Evolutionary conservation across 2,797 vertebrate genomes (phyloP).

Genomic region (Telmatherina bonti): DNA sequence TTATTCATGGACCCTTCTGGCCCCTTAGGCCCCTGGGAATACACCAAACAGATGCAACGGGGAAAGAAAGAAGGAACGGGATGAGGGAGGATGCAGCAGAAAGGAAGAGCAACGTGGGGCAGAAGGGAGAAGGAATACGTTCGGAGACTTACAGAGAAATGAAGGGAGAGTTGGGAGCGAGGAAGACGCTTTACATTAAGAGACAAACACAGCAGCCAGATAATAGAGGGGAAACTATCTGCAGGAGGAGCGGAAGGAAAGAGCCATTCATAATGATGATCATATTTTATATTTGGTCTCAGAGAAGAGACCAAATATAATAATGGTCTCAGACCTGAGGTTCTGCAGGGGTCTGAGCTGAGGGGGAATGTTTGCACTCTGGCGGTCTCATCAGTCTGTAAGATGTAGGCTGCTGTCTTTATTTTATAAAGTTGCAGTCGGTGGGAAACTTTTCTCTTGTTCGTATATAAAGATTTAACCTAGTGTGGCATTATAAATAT

Average conservation of each 20-base stretch:
- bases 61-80: constrained; percentile 43
- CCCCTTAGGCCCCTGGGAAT: constrained; percentile 72
- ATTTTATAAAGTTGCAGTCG: constrained; percentile 6
- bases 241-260: constrained; percentile 16
- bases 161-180: constrained; percentile 1
- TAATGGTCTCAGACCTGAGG: too few species aligned
- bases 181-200: constrained; percentile 38
- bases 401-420: constrained; percentile 5
- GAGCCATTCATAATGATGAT: constrained; percentile 19
- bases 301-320: too few species aligned
- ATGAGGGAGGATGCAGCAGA: constrained; percentile 40
- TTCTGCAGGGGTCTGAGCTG: constrained; percentile 28
- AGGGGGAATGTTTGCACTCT: not conserved
- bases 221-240: constrained; percentile 28
- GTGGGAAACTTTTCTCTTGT: not conserved
- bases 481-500: too few species aligned
- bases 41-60: constrained; percentile 77
- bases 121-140: constrained; percentile 44
- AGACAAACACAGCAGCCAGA: constrained; percentile 43
- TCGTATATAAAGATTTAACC: not conserved
- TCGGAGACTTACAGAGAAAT: constrained; percentile 30
- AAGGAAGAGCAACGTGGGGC: constrained; percentile 41
- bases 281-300: constrained; percentile 25
- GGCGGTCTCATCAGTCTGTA: not conserved
- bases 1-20: constrained; percentile 83